Evolutionary conservation across 2,888 invertebrate genomes (phyloP), one percentile per base, ranked within the genome.

Genomic region (Leptinotarsa rubiginosa): DNA sequence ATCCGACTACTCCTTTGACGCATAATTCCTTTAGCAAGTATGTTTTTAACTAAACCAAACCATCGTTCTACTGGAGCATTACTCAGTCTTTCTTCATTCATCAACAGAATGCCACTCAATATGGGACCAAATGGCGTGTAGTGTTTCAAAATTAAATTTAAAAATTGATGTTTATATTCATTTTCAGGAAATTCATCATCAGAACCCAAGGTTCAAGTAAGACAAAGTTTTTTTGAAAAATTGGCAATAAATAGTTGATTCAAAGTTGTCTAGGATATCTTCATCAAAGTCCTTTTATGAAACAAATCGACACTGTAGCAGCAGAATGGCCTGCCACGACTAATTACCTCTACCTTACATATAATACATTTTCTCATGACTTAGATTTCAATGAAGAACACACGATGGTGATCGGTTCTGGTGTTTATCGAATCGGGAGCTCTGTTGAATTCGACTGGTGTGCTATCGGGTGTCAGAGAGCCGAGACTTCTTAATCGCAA

Each of bases 391-490:
- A 93, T 0, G 95, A 94, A 16, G 92, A 93, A 68, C 94, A 92
- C 82, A 92, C 91, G 0, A 96, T 97, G 92, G 98, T 98, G 3
- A 92, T 98, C 66, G 98, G 97, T 41, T 97, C 97, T 5, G 98
- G 98, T 7, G 98, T 98, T 1, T 98, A 98, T 85, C 92, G 98
- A 73, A 98, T 98, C 80, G 98, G 98, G n/a, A 97, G 98, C 85
- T 99, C 98, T 0, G 99, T 99, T 7, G 99, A 99, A 89, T 99
- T 99, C 87, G 99, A 99, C 89, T 99, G 98, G 95, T 99, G 99
- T 86, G 98, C 99, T 20, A 99, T 99, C 0, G 96, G 98, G 54
- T 99, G 99, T 85, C 90, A 91, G 96, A 73, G 98, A 99, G 87
- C 88, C 99, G 16, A 91, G 96, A 80, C 94, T 95, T 86, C 91